Base-by-base conservation (phyloP, 2,113 vertebrate species). In the Gymnarchus niloticus region DNA sequence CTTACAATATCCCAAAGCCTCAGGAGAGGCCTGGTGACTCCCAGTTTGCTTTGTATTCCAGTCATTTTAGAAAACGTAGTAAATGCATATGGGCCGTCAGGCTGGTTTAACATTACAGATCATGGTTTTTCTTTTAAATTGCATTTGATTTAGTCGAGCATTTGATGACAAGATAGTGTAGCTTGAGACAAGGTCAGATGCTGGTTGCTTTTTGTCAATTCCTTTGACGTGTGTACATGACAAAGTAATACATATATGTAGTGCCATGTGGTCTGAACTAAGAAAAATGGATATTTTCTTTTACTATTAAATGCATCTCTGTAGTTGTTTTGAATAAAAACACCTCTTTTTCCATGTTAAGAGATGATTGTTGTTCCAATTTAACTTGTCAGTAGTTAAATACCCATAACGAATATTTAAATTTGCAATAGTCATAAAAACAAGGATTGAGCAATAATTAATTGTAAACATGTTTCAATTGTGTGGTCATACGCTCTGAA, bases 1-100 rank as follows among this genome's bases (percentile, higher is more conserved):
- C 96, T 1, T 96, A 95, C 91, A 95, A 95, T 91, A 93, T 98
- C 88, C 91, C 93, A 88, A 83, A 88, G 59, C 88, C 84, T 4
- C 85, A 92, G 69, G 90, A 91, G 61, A 94, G 90, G 85, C 88
- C 92, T 93, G 95, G 97, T 97, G 88, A 91, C 91, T 49, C 6
- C 65, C 19, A n/a, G 37, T 21, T 78, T 1, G 23, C 9, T 37
- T 78, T 78, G 3, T 78, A 10, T 48, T 23, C 44, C 23, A 46
- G 33, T 48, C 46, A 78, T 21, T n/a, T 73, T 73, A 73, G 65
- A 9, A 41, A 73, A 73, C 12, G 17, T 37, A 19, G 65, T 41
- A 33, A 73, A 37, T 73, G 28, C 41, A 0, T 73, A 19, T 73
- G 6, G 41, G 19, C 37, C 41, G 25, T 33, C 33, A 73, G 14